Evolutionary conservation across 2,888 invertebrate genomes (phyloP).

Genomic region (Mythimna loreyi): DNA sequence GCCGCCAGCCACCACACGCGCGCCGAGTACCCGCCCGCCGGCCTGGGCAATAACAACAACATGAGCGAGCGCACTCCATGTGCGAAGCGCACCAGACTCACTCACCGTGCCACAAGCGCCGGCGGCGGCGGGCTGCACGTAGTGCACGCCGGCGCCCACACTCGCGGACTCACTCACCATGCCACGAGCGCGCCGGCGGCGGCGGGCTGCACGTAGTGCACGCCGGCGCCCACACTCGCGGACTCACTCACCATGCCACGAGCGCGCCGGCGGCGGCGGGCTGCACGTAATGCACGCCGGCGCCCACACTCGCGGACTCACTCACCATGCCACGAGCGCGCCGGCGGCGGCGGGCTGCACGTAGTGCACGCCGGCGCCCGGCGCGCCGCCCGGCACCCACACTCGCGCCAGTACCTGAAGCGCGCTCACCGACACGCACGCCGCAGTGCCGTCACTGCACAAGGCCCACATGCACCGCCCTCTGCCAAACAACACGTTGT

Average conservation of each 20-base stretch:
- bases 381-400: constrained; percentile 39
- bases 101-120: constrained; percentile 18
- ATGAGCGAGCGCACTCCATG: not conserved
- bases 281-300: no score
- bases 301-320: constrained; percentile 38
- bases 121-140: constrained; percentile 70
- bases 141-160: constrained; percentile 61
- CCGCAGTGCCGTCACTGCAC: constrained; percentile 68
- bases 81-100: not conserved
- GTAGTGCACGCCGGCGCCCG: constrained; percentile 62
- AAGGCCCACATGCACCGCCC: constrained; percentile 76
- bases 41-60: constrained; percentile 40
- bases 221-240: constrained; percentile 22
- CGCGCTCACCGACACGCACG: constrained; percentile 73
- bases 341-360: constrained; percentile 70
- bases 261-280: no score
- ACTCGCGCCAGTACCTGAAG: constrained; percentile 68
- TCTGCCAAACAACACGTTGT: constrained; percentile 58
- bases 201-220: constrained; percentile 73
- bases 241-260: no score
- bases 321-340: constrained; percentile 71
- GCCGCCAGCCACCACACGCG: constrained; percentile 42
- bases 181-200: constrained; percentile 55
- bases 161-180: no score
- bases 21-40: constrained; percentile 52